Evolutionary conservation across 2,113 vertebrate genomes (phyloP).

Genomic region (Tretioscincus oriximinensis): DNA sequence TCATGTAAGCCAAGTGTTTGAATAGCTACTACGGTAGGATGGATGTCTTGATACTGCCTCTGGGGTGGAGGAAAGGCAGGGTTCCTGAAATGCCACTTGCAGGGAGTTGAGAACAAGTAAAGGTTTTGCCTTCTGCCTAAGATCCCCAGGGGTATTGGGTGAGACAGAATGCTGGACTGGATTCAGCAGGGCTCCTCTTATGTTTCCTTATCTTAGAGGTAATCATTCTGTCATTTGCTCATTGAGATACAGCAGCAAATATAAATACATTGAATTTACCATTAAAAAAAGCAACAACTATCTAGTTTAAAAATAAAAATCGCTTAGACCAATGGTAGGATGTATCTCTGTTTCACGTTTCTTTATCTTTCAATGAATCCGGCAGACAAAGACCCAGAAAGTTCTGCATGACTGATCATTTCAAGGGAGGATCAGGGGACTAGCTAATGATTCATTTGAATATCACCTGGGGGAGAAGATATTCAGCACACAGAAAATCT

Average conservation of each 20-base stretch:
- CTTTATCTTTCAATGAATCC: conserved; percentile 40
- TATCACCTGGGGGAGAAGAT: conserved; percentile 51
- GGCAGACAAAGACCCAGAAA: not conserved
- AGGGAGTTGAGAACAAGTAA: too few species aligned
- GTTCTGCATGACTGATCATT: conserved; percentile 40
- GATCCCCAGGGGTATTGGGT: too few species aligned
- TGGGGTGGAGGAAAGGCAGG: too few species aligned
- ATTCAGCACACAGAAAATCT: not conserved
- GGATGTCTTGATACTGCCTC: too few species aligned
- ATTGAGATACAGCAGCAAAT: not conserved
- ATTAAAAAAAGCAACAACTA: not conserved
- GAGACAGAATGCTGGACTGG: too few species aligned
- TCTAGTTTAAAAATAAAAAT: not conserved
- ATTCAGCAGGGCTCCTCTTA: too few species aligned
- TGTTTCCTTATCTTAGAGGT: not conserved
- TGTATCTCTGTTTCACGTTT: conserved; percentile 13
- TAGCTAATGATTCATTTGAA: conserved; percentile 38
- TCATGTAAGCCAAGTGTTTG: not conserved
- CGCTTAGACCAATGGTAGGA: too few species aligned
- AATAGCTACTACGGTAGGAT: too few species aligned
- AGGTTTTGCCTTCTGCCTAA: too few species aligned
- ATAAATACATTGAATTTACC: not conserved
- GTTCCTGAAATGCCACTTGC: too few species aligned
- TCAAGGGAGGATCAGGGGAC: conserved; percentile 35
- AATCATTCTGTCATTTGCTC: not conserved